phyloP scores from a whole-genome alignment of 2,888 invertebrate genomes.

The Heliconius ethilla region DNA sequence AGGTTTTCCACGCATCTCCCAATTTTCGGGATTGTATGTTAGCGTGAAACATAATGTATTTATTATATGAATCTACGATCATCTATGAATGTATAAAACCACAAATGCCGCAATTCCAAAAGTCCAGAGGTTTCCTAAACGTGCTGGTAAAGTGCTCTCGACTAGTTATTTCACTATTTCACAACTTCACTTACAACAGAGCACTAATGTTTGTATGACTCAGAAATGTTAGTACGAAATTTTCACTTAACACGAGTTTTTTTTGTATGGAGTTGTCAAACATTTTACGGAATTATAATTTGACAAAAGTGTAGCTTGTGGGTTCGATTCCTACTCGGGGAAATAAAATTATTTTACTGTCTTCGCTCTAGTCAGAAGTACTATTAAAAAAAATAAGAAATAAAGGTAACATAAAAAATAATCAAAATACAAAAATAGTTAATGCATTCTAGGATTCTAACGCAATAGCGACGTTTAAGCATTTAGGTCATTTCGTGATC shows the following conservation, averaged over 20 bases:
- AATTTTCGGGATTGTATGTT: too few species aligned
- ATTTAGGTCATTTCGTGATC: background rate
- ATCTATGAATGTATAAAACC: background rate
- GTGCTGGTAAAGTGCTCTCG: background rate
- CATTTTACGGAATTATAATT: too few species aligned
- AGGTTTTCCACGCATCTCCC: too few species aligned
- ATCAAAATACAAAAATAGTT: background rate
- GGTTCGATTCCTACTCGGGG: too few species aligned
- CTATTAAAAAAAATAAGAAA: background rate
- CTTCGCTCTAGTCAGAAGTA: too few species aligned
- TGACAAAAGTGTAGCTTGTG: too few species aligned
- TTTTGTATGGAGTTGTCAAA: background rate
- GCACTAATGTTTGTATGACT: background rate
- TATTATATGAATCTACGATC: too few species aligned
- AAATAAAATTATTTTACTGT: too few species aligned
- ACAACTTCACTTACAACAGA: conserved; percentile 7
- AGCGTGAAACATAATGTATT: too few species aligned
- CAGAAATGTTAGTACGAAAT: background rate
- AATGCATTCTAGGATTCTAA: background rate
- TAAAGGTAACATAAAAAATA: background rate
- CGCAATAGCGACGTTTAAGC: background rate
- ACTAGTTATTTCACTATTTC: background rate
- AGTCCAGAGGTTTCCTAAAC: background rate
- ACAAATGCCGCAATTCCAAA: background rate
- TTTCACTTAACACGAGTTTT: background rate